Evolutionary conservation across 2,888 invertebrate species (phyloP).

Genomic region (Troides aeacus): DNA sequence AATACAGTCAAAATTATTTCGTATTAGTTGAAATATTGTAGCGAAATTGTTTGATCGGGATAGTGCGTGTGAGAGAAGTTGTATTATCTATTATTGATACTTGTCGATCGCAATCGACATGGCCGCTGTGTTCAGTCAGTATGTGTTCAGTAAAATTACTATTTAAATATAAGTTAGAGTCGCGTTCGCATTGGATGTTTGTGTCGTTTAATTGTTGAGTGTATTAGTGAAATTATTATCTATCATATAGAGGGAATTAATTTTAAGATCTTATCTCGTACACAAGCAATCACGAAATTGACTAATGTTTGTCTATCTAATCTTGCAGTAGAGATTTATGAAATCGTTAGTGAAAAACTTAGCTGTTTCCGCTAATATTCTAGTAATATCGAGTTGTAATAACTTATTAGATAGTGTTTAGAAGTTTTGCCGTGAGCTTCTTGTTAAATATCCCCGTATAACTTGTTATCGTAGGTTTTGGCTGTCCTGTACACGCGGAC

Average conservation of each 20-base stretch:
- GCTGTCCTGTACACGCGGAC: conserved; percentile 9
- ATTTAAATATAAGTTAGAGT: conserved; percentile 49
- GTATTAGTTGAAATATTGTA: conserved; percentile 71
- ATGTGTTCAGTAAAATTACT: conserved; percentile 63
- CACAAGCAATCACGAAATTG: neutral
- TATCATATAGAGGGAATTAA: conserved; percentile 6
- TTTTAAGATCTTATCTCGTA: neutral
- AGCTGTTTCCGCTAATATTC: neutral
- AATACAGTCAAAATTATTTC: conserved; percentile 50
- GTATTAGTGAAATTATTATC: conserved; percentile 15
- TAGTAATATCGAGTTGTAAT: neutral
- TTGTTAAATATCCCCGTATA: conserved; percentile 13
- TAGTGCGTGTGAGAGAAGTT: conserved; percentile 35
- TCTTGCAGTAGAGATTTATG: neutral
- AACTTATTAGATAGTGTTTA: conserved; percentile 17
- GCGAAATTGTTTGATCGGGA: conserved; percentile 59
- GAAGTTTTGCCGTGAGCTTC: conserved; percentile 13
- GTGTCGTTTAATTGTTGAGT: conserved; percentile 14
- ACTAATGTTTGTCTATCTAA: neutral
- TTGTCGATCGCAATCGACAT: conserved; percentile 46
- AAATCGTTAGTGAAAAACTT: conserved; percentile 5
- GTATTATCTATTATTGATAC: conserved; percentile 47
- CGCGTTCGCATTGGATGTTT: conserved; percentile 25
- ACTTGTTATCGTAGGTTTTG: conserved; percentile 14
- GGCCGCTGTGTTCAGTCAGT: conserved; percentile 65